Conservation (phyloP, 1,140 invertebrate species). For the Muscidifurax raptorellus region DNA sequence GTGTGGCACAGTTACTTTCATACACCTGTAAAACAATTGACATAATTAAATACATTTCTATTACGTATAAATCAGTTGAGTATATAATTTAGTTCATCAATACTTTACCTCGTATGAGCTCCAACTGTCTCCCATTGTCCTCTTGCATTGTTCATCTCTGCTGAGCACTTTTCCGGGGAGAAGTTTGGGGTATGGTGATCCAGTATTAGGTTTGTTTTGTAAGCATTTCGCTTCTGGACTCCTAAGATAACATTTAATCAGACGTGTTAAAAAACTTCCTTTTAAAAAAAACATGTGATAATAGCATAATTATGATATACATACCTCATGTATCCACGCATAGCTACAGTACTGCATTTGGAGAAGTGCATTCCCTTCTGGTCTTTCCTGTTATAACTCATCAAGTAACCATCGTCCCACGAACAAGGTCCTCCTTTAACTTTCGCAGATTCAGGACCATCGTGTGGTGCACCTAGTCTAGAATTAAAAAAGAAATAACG, state of each 20-base stretch:
- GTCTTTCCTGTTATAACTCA: neutral
- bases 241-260: neutral
- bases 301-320: neutral
- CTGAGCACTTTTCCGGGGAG: neutral
- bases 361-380: neutral
- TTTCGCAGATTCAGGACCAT: neutral
- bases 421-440: neutral
- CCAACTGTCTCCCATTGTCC: neutral
- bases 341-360: neutral
- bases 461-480: constrained; percentile 17
- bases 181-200: neutral
- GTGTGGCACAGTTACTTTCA: neutral
- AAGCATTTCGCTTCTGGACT: neutral
- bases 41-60: neutral
- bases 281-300: neutral
- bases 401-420: neutral
- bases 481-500: neutral
- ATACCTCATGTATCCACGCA: neutral
- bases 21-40: neutral
- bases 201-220: constrained; percentile 2
- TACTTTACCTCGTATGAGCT: too few relatives aligned
- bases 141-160: constrained; percentile 3
- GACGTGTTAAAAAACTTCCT: neutral
- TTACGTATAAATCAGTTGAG: neutral
- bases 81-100: neutral